Base-by-base conservation (phyloP, 1,140 invertebrate species). In the Globodera rostochiensis region DNA sequence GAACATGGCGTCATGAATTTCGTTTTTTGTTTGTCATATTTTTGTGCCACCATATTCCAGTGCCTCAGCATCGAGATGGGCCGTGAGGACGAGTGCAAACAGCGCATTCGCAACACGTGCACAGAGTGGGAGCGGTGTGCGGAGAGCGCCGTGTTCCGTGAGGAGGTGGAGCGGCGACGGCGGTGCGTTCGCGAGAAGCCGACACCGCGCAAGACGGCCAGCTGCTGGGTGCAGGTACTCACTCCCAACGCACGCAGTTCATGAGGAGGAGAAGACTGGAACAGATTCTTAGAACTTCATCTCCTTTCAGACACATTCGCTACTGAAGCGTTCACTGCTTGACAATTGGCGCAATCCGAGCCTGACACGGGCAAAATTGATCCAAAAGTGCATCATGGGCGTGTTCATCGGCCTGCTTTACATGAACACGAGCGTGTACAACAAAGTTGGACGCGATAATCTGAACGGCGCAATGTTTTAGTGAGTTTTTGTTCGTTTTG, bases 391-490 rank as follows among this genome's bases (percentile, higher is more conserved):
- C 19, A 74, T 91, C 45, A 87, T 91, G 74, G 89, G 88, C 19
- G 13, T 91, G 7, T 84, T 92, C 11, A 78, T 92, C 53, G 91
- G 91, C 13, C 75, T 92, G 36, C 82, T 91, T 0, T 91, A 91
- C 75, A 86, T 91, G 3, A 80, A 88, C 19, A 87, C 84, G 9
- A n/a, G 9, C 3, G 8, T 83, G 15, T 73, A 80, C 6, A 87
- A 83, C 77, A 71, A 69, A 45, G 81, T 85, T 60, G 89, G 88
- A 15, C 85, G 91, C n/a, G 82, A 83, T 64, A 91, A 91, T 84
- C 86, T 91, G 53, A 91, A 91, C 81, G 91, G 91, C 15, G 88
- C 89, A 8, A 80, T 91, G 53, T 91, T 91, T 80, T 89, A 88
- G 74, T 73, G 88, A 25, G 81, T 86, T 69, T 81, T 21, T 60